A percentile compares a stretch with the other conserved stretches of the same genome.
Evolutionary conservation across 2,888 invertebrate species (phyloP).

Genomic region (Epistrophella euchroma): DNA sequence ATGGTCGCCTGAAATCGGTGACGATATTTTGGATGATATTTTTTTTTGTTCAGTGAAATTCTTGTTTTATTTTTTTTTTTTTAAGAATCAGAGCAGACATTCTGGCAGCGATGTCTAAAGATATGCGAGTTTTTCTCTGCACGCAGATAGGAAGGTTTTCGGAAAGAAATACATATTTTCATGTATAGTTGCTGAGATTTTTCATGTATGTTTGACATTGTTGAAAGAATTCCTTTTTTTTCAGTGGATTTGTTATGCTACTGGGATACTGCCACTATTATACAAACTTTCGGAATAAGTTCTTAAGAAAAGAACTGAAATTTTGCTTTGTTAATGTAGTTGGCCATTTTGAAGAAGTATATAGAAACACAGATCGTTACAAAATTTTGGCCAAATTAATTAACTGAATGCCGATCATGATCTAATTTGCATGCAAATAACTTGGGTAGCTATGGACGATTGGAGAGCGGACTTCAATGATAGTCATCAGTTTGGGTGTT

Average conservation of each 20-base stretch:
- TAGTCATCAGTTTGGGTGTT: constrained; percentile 17
- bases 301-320: background rate
- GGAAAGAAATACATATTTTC: constrained; percentile 34
- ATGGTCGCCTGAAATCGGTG: constrained; percentile 61
- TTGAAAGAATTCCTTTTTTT: constrained; percentile 33
- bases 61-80: constrained; percentile 16
- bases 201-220: constrained; percentile 54
- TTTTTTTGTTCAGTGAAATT: constrained; percentile 16
- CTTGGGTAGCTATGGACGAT: constrained; percentile 39
- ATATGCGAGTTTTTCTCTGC: constrained; percentile 56
- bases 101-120: constrained; percentile 73
- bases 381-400: constrained; percentile 64
- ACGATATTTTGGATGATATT: constrained; percentile 21
- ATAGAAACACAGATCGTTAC: constrained; percentile 19
- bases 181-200: constrained; percentile 43
- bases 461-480: constrained; percentile 12
- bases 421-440: constrained; percentile 64
- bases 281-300: constrained; percentile 26
- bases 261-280: background rate
- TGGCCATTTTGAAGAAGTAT: constrained; percentile 41
- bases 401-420: constrained; percentile 45
- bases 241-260: constrained; percentile 6
- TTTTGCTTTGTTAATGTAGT: constrained; percentile 15
- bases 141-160: constrained; percentile 61
- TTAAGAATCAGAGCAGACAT: constrained; percentile 71